Percentiles rank a stretch among this genome's conserved stretches.
Conservation (phyloP, 2,888 invertebrate genomes). For the Phyllotreta striolata region DNA sequence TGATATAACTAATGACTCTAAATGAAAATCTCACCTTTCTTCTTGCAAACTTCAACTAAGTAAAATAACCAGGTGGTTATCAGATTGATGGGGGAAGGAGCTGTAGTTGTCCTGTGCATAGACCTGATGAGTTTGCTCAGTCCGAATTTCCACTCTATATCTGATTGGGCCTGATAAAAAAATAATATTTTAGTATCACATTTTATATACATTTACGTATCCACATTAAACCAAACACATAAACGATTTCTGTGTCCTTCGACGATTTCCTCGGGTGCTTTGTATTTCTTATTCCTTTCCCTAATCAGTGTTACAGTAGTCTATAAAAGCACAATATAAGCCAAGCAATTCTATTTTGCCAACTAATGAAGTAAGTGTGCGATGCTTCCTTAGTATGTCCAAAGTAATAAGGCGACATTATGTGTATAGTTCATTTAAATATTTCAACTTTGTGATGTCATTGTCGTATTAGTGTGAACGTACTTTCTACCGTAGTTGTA, state of each 20-base stretch:
- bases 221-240: no score
- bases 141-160: constrained; percentile 99
- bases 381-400: not conserved
- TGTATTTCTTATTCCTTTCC: no score
- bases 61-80: constrained; percentile 94
- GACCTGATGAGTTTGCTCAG: constrained; percentile 97
- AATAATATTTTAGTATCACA: not conserved
- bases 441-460: not conserved
- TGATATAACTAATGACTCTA: constrained; percentile 30
- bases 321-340: no score
- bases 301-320: no score
- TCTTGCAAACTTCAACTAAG: constrained; percentile 79
- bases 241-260: no score
- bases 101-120: constrained; percentile 97
- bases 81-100: constrained; percentile 96
- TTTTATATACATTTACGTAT: not conserved
- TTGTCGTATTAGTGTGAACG: not conserved
- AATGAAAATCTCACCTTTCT: constrained; percentile 57
- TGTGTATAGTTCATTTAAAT: not conserved
- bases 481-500: constrained; percentile 1
- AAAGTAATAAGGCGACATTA: not conserved
- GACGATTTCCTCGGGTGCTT: no score
- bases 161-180: constrained; percentile 88
- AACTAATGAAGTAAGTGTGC: no score
- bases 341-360: no score